Conservation (phyloP, 1,140 invertebrate species). For the Sinella curviseta region DNA sequence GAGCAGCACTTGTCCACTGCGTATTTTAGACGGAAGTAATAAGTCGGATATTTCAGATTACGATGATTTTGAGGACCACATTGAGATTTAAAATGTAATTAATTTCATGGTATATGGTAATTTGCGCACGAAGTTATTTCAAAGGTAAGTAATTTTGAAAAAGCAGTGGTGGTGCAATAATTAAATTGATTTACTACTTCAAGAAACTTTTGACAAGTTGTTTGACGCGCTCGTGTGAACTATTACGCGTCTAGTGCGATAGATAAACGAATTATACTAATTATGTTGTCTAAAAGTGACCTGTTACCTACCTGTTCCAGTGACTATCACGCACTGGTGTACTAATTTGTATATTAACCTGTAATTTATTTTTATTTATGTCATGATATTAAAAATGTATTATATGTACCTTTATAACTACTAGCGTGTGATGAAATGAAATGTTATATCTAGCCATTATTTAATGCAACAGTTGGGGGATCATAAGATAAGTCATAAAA, state of each 20-base stretch:
- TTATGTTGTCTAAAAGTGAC: neutral
- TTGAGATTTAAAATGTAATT: slow-evolving; percentile 15
- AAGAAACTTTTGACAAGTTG: neutral
- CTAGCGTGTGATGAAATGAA: too few species aligned
- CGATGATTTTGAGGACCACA: slow-evolving; percentile 16
- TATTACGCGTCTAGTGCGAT: too few species aligned
- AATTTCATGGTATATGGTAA: neutral
- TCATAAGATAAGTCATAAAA: too few species aligned
- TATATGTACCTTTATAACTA: too few species aligned
- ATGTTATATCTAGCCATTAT: too few species aligned
- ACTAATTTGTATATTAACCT: slow-evolving; percentile 17
- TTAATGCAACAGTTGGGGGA: too few species aligned
- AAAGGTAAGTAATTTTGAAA: neutral
- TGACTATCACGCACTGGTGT: neutral
- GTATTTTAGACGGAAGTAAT: neutral
- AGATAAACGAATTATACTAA: too few species aligned
- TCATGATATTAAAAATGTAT: too few species aligned
- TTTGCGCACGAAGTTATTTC: neutral
- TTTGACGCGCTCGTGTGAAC: too few species aligned
- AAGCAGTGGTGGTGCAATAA: neutral
- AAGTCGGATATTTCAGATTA: slow-evolving; percentile 6
- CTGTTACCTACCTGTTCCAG: neutral
- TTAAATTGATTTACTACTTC: neutral
- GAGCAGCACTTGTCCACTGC: slow-evolving; percentile 9
- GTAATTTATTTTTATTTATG: slow-evolving; percentile 12